Evolutionary conservation across 2,113 vertebrate species (phyloP).

Genomic region (Dicaeum eximium): DNA sequence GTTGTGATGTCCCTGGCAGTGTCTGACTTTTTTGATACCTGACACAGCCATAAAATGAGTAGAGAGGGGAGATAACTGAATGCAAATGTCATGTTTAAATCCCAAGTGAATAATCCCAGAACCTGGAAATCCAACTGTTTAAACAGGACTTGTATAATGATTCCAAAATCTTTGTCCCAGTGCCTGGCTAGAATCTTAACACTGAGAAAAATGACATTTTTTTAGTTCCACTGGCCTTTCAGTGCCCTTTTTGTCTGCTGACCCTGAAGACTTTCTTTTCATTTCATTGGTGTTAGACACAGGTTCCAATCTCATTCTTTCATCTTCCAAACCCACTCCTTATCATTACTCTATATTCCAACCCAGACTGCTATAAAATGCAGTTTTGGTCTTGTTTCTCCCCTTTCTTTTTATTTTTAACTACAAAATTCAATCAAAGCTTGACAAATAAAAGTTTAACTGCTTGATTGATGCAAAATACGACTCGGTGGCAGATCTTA

Average conservation of each 20-base stretch:
- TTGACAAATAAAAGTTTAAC: conserved; percentile 29
- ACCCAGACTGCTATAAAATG: not conserved
- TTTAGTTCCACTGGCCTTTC: not conserved
- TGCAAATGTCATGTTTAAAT: not conserved
- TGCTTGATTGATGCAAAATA: conserved; percentile 54
- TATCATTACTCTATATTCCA: conserved; percentile 26
- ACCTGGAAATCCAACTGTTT: not conserved
- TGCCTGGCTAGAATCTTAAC: not conserved
- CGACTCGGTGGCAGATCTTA: conserved; percentile 31
- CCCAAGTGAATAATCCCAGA: not conserved
- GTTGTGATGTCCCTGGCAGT: not conserved
- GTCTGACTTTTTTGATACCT: not conserved
- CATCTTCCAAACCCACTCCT: conserved; percentile 28
- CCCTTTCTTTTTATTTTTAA: conserved; percentile 27
- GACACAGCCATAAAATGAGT: not conserved
- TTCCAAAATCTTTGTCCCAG: not conserved
- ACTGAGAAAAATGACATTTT: not conserved
- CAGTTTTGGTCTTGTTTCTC: not conserved
- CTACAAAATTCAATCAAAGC: conserved; percentile 36
- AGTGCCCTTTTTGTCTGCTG: not conserved
- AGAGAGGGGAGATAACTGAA: not conserved
- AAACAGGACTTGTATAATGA: not conserved
- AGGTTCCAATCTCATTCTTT: conserved; percentile 47
- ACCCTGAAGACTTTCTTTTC: not conserved
- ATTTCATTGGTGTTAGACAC: not conserved